Base-by-base conservation (phyloP, 2,797 vertebrate genomes). In the Anguilla obscura region DNA sequence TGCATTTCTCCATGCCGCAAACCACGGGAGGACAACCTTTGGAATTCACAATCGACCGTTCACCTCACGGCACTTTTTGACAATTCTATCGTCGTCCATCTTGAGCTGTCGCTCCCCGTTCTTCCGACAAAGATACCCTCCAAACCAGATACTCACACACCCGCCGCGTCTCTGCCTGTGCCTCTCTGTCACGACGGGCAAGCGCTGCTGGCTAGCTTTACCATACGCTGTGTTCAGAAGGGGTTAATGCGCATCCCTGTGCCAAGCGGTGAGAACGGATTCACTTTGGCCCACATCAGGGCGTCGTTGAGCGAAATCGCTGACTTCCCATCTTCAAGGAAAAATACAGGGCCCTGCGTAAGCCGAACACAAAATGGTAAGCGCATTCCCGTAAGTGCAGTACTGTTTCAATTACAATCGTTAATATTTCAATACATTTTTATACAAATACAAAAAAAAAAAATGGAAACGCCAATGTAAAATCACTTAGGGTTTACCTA, bases 241-340 rank as follows among this genome's bases (percentile, higher is more conserved):
- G 99, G 98, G 93, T 98, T 99, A 88, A 99, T 96, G 85, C 97
- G 97, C 89, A 98, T 93, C 91, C 99, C 99, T 21, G 99, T 99
- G 88, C 99, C 99, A 90, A 99, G 94, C 0, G 99, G 98, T 85
- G 99, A 99, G 93, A 99, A 99, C 0, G 98, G 98, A 91, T 99
- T 99, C 88, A 99, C 99, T 92, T 99, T 99, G 54, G 98, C 98
- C 99, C 99, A 99, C 98, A 99, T 99, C 89, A 99, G 92, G 84
- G 98, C 99, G 83, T 99, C 98, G 4, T 99, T 99, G 85, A 99
- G 93, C 6, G 99, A 98, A 93, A 99, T 94, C 0, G 97, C 94
- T 0, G 99, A 99, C 93, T 99, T 99, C 56, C 97, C 97, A 16
- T 99, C 99, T 94, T 99, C 98, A 80, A 99, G 96, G 90, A 99